Evolutionary conservation across 2,888 invertebrate genomes (phyloP), one percentile per base, ranked within the genome.

Genomic region (Halictus quadricinctus): DNA sequence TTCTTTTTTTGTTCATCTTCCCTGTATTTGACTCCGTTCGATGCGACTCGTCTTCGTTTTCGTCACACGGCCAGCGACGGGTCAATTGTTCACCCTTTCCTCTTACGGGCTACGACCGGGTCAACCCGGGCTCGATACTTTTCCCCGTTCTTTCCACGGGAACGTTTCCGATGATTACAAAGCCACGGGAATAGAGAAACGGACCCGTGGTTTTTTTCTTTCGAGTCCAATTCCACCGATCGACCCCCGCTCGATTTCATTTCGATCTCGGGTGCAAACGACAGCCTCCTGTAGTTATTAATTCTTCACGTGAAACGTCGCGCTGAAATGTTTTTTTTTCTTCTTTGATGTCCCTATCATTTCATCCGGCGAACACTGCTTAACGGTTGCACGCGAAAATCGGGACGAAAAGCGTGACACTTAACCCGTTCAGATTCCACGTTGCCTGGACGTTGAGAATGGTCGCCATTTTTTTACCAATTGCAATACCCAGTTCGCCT

Each of bases 111-210:
- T 50, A 18, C 10, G 50, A 15, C 29, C 48, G 66, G 54, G 50
- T 41, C 36, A 69, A 41, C 29, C 43, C n/a, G 29, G 21, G 69
- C 15, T 18, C 69, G 69, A 69, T 69, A 69, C 69, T 77, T 54
- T 50, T 77, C 50, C 69, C 69, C 10, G 50, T 69, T 66, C 29
- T 74, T 73, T 79, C 69, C 36, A 41, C n/a, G 36, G 50, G 54
- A 66, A 43, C 79, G 46, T 54, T 70, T 46, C 18, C 29, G 70
- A 80, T 75, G 80, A 80, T 75, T 75, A 58, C 80, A 80, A 80
- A 75, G 70, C 80, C 75, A n/a, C 75, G 54, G 70, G n/a, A 64
- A 79, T 50, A 79, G 79, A 50, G 46, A 58, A 48, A 7, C 48
- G 69, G 69, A 36, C 41, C 43, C 21, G 69, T 43, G 43, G 72